Percentiles rank a stretch among this genome's conserved stretches.
Conservation (phyloP, 2,888 invertebrate genomes). For the Xylota segnis region DNA sequence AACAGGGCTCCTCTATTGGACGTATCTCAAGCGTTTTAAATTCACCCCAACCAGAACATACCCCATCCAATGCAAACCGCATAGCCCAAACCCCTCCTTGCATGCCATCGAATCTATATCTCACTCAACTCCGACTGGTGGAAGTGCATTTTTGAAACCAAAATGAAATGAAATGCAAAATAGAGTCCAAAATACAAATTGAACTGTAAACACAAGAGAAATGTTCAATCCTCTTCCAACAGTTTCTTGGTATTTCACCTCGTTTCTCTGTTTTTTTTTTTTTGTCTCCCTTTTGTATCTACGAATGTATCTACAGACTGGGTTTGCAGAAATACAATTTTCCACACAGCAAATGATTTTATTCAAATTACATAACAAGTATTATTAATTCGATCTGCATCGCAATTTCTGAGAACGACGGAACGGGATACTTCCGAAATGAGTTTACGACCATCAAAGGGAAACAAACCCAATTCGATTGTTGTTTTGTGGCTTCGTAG, state of each 20-base stretch:
- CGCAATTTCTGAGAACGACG: slow-evolving; percentile 9
- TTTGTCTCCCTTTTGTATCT: not conserved
- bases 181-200: not conserved
- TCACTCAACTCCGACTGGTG: too few relatives aligned
- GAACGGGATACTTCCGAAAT: not conserved
- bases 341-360: slow-evolving; percentile 38
- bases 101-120: not conserved
- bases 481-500: slow-evolving; percentile 12
- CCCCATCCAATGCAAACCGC: not conserved
- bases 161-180: slow-evolving; percentile 11
- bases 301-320: not conserved
- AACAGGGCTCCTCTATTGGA: too few relatives aligned
- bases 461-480: slow-evolving; percentile 29
- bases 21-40: too few relatives aligned
- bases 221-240: not conserved
- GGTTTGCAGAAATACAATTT: slow-evolving; percentile 33
- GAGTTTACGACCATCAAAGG: slow-evolving; percentile 23
- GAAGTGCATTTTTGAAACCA: too few relatives aligned
- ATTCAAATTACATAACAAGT: slow-evolving; percentile 58
- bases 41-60: not conserved
- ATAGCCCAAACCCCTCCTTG: not conserved
- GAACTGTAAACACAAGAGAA: slow-evolving; percentile 2
- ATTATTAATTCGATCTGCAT: slow-evolving; percentile 45
- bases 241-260: not conserved
- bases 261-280: not conserved